phyloP scores from a whole-genome alignment of 2,113 vertebrate genomes.

The Acrocephalus arundinaceus region DNA sequence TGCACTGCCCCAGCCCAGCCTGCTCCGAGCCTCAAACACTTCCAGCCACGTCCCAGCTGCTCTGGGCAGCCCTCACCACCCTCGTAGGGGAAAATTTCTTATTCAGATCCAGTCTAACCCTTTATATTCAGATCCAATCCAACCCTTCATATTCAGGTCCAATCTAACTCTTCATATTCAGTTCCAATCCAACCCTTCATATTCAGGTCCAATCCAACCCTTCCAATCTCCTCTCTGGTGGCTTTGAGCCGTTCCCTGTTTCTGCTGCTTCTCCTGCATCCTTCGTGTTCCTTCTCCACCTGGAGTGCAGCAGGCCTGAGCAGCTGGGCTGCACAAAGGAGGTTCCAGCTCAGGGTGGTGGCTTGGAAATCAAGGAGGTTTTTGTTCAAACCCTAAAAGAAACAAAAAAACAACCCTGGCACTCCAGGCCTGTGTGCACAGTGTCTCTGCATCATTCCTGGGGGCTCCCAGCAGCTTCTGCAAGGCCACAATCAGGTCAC shows the following conservation, averaged over 20 bases:
- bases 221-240: not conserved
- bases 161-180: no score
- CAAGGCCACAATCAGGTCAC: not conserved
- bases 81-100: not conserved
- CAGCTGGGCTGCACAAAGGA: slow-evolving; percentile 8
- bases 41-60: not conserved
- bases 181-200: not conserved
- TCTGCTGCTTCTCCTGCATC: not conserved
- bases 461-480: not conserved
- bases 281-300: not conserved
- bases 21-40: not conserved
- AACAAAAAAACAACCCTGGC: not conserved
- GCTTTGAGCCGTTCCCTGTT: not conserved
- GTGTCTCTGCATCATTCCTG: not conserved
- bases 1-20: fast-evolving
- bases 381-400: slow-evolving; percentile 45
- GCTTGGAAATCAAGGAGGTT: slow-evolving; percentile 56
- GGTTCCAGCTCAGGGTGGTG: slow-evolving; percentile 67
- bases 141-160: not conserved
- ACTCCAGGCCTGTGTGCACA: not conserved
- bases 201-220: not conserved
- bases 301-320: slow-evolving; percentile 44
- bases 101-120: not conserved
- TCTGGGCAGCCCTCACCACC: not conserved
- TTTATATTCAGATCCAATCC: not conserved